Evolutionary conservation across 2,888 invertebrate genomes (phyloP), one percentile per base, ranked within the genome.

Genomic region (Panzeria rudis): DNA sequence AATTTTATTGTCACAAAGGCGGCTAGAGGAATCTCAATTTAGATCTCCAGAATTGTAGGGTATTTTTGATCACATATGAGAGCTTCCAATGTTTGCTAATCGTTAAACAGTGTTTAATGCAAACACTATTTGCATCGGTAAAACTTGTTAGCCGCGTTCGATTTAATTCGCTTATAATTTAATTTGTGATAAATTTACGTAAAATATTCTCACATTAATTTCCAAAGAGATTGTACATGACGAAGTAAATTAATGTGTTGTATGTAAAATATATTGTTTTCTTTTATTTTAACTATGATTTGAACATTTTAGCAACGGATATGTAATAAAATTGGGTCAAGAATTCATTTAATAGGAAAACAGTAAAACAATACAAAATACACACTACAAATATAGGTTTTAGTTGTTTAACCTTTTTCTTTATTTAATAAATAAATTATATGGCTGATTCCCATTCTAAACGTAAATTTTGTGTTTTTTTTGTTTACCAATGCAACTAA

Each of bases 321-420:
- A 84, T 76, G 56, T 52, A 71, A 75, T 32, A 11, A 25, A 84
- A 71, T 76, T 84, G 59, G 84, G 84, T 75, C 79, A 84, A 79
- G 75, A 84, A 80, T 76, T 69, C 29, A 32, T 66, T 47, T 52
- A 66, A 68, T 68, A 32, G n/a, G n/a, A n/a, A n/a, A n/a, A n/a
- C n/a, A n/a, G n/a, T n/a, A n/a, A 61, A 23, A n/a, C n/a, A n/a
- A n/a, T n/a, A n/a, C n/a, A n/a, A 54, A 38, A 66, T 8, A 13
- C 9, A 7, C n/a, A 64, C 1, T 3, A 41, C 20, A 38, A 35
- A 13, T 13, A 23, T 11, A 68, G 3, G 29, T 29, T 11, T 66
- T 66, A 47, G 32, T 38, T 35, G 50, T 80, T 29, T 50, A 68
- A 68, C 23, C 35, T 35, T 23, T 50, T 17, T 41, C 38, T 54